phyloP scores from a whole-genome alignment of 2,797 vertebrate genomes.

The Avahi laniger region DNA sequence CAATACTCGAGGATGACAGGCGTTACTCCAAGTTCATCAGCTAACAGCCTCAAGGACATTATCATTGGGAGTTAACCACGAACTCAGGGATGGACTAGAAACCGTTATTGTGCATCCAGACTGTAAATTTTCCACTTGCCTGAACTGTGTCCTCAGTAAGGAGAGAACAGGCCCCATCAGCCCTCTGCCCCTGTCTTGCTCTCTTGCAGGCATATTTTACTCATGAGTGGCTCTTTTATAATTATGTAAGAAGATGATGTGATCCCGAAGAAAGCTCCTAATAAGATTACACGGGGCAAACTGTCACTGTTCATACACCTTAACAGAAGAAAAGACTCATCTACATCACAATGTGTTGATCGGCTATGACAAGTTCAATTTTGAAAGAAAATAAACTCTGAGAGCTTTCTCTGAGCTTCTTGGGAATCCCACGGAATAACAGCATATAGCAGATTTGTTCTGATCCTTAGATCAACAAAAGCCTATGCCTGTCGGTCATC shows the following conservation, averaged over 20 bases:
- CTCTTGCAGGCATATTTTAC: conserved; percentile 47
- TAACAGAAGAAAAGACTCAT: conserved; percentile 69
- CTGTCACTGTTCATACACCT: conserved; percentile 71
- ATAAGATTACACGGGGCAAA: conserved; percentile 76
- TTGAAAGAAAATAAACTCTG: conserved; percentile 64
- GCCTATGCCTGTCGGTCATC: neutral
- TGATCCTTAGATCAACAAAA: neutral
- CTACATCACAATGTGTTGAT: conserved; percentile 65
- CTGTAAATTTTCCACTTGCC: neutral
- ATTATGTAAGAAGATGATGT: conserved; percentile 70
- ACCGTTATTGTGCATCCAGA: neutral
- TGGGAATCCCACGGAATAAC: neutral
- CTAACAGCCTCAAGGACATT: neutral
- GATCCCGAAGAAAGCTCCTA: conserved; percentile 76
- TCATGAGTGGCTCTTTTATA: conserved; percentile 65
- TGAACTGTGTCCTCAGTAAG: neutral
- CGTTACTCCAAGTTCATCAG: neutral
- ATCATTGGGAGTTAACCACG: neutral
- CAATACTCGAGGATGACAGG: neutral
- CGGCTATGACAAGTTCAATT: conserved; percentile 45
- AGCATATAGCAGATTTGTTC: neutral
- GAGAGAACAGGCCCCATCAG: neutral
- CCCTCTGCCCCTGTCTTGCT: neutral
- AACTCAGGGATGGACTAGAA: neutral
- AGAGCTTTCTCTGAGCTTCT: neutral